Base-by-base conservation (phyloP, 2,113 vertebrate species). In the Brachypodius melanocephalos region DNA sequence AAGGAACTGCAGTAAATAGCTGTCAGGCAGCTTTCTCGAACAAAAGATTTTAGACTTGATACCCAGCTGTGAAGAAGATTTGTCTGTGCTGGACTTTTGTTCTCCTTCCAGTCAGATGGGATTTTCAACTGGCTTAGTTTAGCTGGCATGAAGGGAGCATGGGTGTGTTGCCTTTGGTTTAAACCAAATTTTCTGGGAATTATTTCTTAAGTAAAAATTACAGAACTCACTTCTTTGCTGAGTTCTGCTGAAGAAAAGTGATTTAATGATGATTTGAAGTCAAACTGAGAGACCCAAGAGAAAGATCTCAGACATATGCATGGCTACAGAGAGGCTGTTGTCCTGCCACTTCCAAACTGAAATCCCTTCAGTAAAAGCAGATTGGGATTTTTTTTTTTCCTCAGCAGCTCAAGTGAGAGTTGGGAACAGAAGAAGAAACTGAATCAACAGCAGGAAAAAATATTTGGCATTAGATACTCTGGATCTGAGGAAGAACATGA, bases 1-100 rank as follows among this genome's bases (percentile, higher is more conserved):
- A 72, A 91, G 82, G 92, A 91, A 88, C 55, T 65, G 62, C 81
- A 94, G 49, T 57, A 89, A 94, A 89, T 55, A 90, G 78, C 78
- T 51, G 59, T 66, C 89, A 80, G 93, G 67, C 78, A 77, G 75
- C 67, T 69, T 66, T 91, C 67, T 54, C 2, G 3, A 75, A 83
- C 26, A 62, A 54, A 83, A 88, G 69, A 76, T 82, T 89, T 79
- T 21, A 57, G 55, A 34, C 4, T 26, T 8, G 54, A 82, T 91
- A 85, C 49, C 32, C 12, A 4, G 26, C 62, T 59, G 9, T 32
- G 55, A 52, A 69, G 49, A 45, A 89, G 74, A 42, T 90, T 65
- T 68, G 25, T 59, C 49, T 66, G 71, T 38, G 61, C 74, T 61
- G 77, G 81, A 91, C 69, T 62, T 85, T 12, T 46, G 48, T 72